Percentiles rank a stretch among this genome's conserved stretches.
These are phyloP conservation scores for Tanytarsus gracilentus DNA, from an alignment of 2,888 invertebrate species.

Conservation along the genomic window DNA sequence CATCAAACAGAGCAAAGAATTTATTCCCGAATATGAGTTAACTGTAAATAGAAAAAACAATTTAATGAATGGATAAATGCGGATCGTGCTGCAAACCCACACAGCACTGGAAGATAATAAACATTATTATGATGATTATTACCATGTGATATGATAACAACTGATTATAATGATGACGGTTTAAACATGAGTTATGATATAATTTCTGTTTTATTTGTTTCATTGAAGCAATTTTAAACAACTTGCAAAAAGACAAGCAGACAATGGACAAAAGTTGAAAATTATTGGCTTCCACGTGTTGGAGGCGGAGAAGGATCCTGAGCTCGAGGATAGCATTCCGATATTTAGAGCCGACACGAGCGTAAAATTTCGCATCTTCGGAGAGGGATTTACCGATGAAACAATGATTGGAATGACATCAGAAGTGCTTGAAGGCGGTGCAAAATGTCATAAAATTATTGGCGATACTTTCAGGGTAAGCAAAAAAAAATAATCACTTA, in stretches of 20 bases:
- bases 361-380: slow-evolving; percentile 63
- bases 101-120: no score
- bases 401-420: slow-evolving; percentile 39
- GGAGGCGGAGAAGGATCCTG: slow-evolving; percentile 33
- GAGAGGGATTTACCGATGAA: slow-evolving; percentile 54
- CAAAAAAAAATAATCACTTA: neutral
- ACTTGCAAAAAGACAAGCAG: neutral
- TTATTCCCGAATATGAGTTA: no score
- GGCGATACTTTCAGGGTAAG: neutral
- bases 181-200: no score
- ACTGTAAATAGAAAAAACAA: no score
- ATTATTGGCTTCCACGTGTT: slow-evolving; percentile 36
- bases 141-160: no score
- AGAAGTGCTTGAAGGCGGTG: neutral
- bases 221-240: neutral
- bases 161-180: no score
- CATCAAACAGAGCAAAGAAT: no score
- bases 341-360: slow-evolving; percentile 53
- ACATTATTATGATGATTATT: no score
- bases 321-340: slow-evolving; percentile 50
- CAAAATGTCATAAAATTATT: neutral
- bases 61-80: no score
- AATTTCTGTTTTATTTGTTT: no score
- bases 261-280: neutral
- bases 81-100: no score